Conservation (phyloP, 2,113 vertebrate genomes). For the Apteryx owenii region DNA sequence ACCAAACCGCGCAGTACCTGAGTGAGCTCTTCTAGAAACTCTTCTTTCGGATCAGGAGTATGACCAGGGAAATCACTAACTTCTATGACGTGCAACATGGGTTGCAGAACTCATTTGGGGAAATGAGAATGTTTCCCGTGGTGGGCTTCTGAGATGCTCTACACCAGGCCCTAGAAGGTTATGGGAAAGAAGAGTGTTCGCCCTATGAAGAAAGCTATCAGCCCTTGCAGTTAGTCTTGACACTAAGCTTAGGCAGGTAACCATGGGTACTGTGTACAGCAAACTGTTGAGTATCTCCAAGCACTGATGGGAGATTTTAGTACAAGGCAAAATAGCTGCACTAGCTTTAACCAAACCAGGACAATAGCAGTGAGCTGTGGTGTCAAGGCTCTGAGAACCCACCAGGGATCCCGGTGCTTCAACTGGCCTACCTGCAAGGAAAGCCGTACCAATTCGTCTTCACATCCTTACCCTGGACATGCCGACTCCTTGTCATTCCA, state of each 20-base stretch:
- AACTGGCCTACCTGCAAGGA: neutral
- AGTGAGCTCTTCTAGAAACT: neutral
- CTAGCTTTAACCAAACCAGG: neutral
- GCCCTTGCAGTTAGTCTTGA: neutral
- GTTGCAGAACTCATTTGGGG: neutral
- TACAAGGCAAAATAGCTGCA: no score
- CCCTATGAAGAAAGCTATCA: neutral
- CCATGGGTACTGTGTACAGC: neutral
- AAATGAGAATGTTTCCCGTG: neutral
- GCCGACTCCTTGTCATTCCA: fast-evolving
- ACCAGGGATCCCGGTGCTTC: neutral
- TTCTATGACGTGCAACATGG: neutral
- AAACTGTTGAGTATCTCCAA: neutral
- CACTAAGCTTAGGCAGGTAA: neutral
- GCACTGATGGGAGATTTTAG: neutral
- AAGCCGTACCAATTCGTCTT: neutral
- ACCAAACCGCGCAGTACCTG: neutral
- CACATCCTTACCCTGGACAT: neutral
- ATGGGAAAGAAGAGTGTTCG: neutral
- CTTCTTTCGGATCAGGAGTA: neutral
- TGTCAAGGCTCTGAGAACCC: neutral
- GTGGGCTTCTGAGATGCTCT: neutral
- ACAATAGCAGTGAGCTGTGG: neutral
- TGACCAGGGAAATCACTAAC: neutral
- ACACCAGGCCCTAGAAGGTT: neutral